Percentiles rank a stretch among this genome's conserved stretches.
Conservation (phyloP, 1,140 invertebrate genomes). For the Pseudoatta argentina region DNA sequence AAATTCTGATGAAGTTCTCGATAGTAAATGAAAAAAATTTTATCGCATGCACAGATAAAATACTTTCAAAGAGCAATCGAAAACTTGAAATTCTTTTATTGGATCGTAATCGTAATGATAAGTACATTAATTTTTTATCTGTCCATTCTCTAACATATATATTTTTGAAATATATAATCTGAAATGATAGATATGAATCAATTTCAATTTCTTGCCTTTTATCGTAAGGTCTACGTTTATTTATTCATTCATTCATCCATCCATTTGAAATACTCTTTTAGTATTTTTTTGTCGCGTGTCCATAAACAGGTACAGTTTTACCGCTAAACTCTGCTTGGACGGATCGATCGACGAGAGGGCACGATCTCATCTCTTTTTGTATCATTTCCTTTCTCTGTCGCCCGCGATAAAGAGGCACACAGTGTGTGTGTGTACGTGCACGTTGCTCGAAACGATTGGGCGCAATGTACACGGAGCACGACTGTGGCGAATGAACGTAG, state of each 20-base stretch:
- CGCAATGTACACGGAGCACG: slow-evolving; percentile 62
- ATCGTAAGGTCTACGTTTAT: not conserved
- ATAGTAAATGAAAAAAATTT: not conserved
- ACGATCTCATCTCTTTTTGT: slow-evolving; percentile 42
- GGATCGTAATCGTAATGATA: not conserved
- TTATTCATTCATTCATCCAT: not conserved
- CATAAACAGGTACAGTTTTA: not conserved
- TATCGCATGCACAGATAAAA: not conserved
- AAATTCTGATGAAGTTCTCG: not conserved
- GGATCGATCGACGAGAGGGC: slow-evolving; percentile 32
- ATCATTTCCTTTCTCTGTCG: slow-evolving; percentile 10
- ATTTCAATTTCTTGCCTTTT: not conserved
- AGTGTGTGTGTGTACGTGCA: slow-evolving; percentile 14
- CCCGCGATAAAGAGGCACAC: slow-evolving; percentile 31
- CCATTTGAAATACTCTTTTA: not conserved
- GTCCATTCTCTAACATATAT: not conserved
- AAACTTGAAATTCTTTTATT: not conserved
- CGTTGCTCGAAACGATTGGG: slow-evolving; percentile 54
- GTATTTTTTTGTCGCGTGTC: not conserved
- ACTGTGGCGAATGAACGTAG: slow-evolving; percentile 59
- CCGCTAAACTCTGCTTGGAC: not conserved
- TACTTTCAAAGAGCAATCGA: not conserved
- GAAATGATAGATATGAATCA: not conserved
- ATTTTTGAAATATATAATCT: not conserved
- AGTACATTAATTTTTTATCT: not conserved